These are phyloP conservation scores for Matsumurasca onukii DNA, from an alignment of 1,140 invertebrate genomes.

Conservation along the genomic window DNA sequence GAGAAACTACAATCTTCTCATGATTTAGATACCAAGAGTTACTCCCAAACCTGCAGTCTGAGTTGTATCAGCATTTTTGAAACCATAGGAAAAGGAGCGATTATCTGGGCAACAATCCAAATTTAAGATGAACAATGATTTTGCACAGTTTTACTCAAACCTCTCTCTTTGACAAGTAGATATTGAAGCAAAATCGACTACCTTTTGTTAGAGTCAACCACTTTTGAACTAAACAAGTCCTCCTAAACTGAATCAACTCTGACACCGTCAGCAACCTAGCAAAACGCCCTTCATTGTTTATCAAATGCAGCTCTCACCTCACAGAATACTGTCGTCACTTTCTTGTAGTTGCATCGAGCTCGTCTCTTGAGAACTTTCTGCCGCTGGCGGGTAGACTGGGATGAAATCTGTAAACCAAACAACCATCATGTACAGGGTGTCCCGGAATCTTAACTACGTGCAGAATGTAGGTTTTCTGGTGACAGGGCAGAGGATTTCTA, in stretches of 20 bases:
- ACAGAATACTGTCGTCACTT: slow-evolving; percentile 24
- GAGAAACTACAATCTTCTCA: no score
- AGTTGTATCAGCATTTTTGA: no score
- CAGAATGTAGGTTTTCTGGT: neutral
- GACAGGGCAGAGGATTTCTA: neutral
- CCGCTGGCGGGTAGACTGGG: slow-evolving; percentile 4
- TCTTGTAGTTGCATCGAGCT: slow-evolving; percentile 20
- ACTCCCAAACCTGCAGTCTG: no score
- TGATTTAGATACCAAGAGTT: no score
- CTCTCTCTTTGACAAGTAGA: neutral
- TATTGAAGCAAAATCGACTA: neutral
- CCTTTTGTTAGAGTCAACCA: neutral
- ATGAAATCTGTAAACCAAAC: slow-evolving; percentile 5
- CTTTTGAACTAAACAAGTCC: neutral
- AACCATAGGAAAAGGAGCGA: no score
- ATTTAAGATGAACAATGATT: neutral
- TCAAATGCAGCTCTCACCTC: slow-evolving; percentile 12
- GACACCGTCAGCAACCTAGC: neutral
- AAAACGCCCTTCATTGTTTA: neutral
- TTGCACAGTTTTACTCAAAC: neutral
- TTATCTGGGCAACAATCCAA: no score
- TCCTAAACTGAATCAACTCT: neutral
- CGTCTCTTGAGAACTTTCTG: slow-evolving; percentile 18
- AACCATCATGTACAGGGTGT: neutral
- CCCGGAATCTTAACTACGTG: neutral